Percentiles rank a stretch among this genome's conserved stretches.
Evolutionary conservation across 2,888 invertebrate species (phyloP).

Genomic region (Sisyra nigra): DNA sequence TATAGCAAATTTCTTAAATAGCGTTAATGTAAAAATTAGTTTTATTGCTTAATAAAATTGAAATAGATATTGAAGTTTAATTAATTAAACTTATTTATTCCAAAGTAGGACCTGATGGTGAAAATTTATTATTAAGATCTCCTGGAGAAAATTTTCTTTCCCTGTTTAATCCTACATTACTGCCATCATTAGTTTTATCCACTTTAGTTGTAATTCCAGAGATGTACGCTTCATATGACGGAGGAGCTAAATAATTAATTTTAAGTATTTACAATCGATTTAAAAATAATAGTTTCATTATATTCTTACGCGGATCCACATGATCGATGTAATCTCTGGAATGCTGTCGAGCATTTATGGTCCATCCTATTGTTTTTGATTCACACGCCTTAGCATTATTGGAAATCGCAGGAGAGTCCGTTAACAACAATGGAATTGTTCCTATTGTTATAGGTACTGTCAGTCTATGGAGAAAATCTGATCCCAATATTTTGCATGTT

Average conservation of each 20-base stretch:
- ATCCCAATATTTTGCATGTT: slow-evolving; percentile 42
- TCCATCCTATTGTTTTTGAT: slow-evolving; percentile 21
- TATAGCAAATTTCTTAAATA: no score
- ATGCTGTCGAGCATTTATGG: slow-evolving; percentile 21
- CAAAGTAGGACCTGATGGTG: slow-evolving; percentile 35
- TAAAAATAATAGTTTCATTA: not conserved
- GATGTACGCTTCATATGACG: slow-evolving; percentile 44
- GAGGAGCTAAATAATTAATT: slow-evolving; percentile 33
- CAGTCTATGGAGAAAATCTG: slow-evolving; percentile 46
- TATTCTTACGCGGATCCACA: slow-evolving; percentile 24
- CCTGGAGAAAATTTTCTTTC: slow-evolving; percentile 36
- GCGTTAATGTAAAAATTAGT: no score
- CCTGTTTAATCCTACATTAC: slow-evolving; percentile 30
- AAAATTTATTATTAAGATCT: slow-evolving; percentile 41
- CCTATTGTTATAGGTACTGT: slow-evolving; percentile 55
- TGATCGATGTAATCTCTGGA: slow-evolving; percentile 21
- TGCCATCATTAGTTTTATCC: slow-evolving; percentile 41
- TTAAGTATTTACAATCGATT: not conserved
- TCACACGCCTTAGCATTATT: slow-evolving; percentile 19
- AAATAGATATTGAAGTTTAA: no score
- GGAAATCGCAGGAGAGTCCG: slow-evolving; percentile 22
- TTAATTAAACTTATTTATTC: slow-evolving; percentile 7
- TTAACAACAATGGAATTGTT: slow-evolving; percentile 43
- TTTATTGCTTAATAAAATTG: no score
- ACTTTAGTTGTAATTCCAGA: slow-evolving; percentile 40